Percentiles rank a stretch among this genome's conserved stretches.
Conservation (phyloP, 1,140 invertebrate species). For the Lordiphosa collinella region DNA sequence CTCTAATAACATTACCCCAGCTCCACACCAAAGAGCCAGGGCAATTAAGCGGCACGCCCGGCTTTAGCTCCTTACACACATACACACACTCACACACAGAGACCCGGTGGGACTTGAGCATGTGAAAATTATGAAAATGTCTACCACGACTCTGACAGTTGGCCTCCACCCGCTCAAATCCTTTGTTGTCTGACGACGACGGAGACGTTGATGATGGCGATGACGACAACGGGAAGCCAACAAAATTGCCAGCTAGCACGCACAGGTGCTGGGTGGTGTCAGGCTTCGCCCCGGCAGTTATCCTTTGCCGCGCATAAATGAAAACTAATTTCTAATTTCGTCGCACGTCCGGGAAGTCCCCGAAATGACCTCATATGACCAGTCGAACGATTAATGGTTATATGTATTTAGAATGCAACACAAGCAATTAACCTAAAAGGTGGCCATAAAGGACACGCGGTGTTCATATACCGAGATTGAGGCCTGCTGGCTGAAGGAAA, state of each 20-base stretch:
- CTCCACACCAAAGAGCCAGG: constrained; percentile 17
- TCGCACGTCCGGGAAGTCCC: constrained; percentile 29
- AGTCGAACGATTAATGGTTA: constrained; percentile 27
- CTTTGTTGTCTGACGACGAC: constrained; percentile 61
- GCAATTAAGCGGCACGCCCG: constrained; percentile 57
- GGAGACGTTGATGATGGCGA: constrained; percentile 15
- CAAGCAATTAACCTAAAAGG: constrained; percentile 73
- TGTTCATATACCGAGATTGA: constrained; percentile 4
- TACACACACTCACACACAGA: constrained; percentile 2
- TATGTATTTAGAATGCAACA: constrained; percentile 25
- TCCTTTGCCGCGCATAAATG: constrained; percentile 38
- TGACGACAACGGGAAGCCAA: not conserved
- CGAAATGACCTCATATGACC: constrained; percentile 60
- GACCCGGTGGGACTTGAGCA: constrained; percentile 39
- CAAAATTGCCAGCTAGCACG: constrained; percentile 54
- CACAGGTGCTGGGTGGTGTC: constrained; percentile 41
- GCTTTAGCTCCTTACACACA: not conserved
- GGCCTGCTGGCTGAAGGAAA: constrained; percentile 26
- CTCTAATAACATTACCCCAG: constrained; percentile 36
- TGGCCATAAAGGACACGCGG: constrained; percentile 37
- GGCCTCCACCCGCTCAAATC: constrained; percentile 29
- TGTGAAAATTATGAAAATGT: constrained; percentile 75
- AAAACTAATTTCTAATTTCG: constrained; percentile 45
- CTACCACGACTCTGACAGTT: constrained; percentile 55
- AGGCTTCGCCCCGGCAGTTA: constrained; percentile 18